Evolutionary conservation across 2,888 invertebrate species (phyloP), one percentile per base, ranked within the genome.

Genomic region (Drosophila basisetae): DNA sequence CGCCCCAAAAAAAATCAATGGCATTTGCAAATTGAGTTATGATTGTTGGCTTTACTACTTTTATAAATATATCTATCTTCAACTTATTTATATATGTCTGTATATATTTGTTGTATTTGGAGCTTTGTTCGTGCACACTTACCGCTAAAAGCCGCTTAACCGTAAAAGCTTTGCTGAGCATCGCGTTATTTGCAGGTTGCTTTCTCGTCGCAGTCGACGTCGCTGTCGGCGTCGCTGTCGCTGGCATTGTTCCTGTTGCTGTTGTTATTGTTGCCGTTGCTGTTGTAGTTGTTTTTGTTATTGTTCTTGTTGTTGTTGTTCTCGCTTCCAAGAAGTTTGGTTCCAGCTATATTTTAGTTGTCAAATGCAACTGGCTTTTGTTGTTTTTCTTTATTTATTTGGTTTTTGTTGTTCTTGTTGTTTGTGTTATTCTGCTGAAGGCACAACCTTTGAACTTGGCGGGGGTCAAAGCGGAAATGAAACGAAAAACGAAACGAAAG

Each of bases 121-220:
- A 62, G 73, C 47, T 65, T 69, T 77, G 58, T 70, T 64, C 62
- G 70, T 66, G 52, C 76, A 82, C 55, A 91, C 91, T 91, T 84
- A 91, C 91, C 91, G 91, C 90, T 86, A 91, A 83, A 83, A 84
- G 79, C 82, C 88, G 89, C 87, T 83, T 91, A 89, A 91, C 91
- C 89, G 91, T 90, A 82, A 85, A 89, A 89, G 84, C 74, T 76
- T 84, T 73, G 76, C 83, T 68, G 80, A 80, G 73, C 84, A 84
- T 78, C 74, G 87, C 82, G 71, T 73, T 82, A 61, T 73, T 81
- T 76, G 89, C 89, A 89, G 84, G 80, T 86, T 89, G 88, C 90
- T 90, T 90, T 88, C 88, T 89, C 84, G 83, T 65, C 75, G 79
- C 78, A 69, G 78, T 53, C 82, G 82, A 78, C 78, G 86, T 75